Base-by-base conservation (phyloP, 2,888 invertebrate genomes). In the Sesamia inferens region DNA sequence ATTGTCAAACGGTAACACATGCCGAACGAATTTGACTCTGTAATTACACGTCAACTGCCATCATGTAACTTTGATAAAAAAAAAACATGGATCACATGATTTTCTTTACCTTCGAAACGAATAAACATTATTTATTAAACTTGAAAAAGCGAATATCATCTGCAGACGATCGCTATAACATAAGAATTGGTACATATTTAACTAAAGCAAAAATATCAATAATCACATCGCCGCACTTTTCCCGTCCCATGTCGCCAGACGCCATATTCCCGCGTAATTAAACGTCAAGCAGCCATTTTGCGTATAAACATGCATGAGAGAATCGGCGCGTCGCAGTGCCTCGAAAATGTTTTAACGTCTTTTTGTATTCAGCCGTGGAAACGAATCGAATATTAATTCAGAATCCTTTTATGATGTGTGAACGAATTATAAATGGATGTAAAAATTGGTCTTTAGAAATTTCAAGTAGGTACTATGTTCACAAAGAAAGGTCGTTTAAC, bases 231-330 rank as follows among this genome's bases (percentile, higher is more conserved):
- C 55, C 65, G 58, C 71, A 81, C 82, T 84, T 87, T 86, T 85
- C 80, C 81, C 80, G 83, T 83, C 81, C 80, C 69, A 57, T 70
- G 74, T 68, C 67, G 74, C 67, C 76, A 76, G 81, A 78, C 84
- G 82, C 85, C 87, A 86, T 89, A 87, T 90, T 78, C 88, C 74
- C 85, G 86, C 91, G 92, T 94, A 94, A 94, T 94, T 94, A 94
- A 93, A 94, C 90, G 93, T 93, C 94, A 91, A 89, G 88, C 92
- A 85, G 87, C 91, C 92, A 92, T 93, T 93, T 92, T 92, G 88
- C 84, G 85, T 79, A 89, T 90, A 89, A 91, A 90, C 88, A 91
- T 88, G 89, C 86, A 90, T 86, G 87, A 88, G 80, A 76, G 86
- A 84, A 74, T 72, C 80, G 63, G 59, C 76, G 59, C 65, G 68